Evolutionary conservation across 2,113 vertebrate species (phyloP).

Genomic region (Notothenia coriiceps): DNA sequence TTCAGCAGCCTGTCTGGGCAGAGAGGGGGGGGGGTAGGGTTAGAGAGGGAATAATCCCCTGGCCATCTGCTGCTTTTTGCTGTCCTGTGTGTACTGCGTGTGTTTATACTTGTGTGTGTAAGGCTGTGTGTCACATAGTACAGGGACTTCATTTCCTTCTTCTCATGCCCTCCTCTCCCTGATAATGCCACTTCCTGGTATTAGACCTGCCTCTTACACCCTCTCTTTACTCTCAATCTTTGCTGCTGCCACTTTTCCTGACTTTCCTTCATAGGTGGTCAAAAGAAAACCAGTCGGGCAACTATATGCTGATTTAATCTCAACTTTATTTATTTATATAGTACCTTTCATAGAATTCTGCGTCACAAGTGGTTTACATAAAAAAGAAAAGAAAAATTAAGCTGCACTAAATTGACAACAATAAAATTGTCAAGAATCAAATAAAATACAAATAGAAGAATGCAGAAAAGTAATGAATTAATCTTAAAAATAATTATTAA

Average conservation of each 20-base stretch:
- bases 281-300: background rate
- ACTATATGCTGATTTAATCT: background rate
- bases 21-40: constrained; percentile 31
- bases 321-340: too few species aligned
- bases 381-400: too few species aligned
- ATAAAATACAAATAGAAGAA: too few species aligned
- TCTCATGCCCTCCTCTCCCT: constrained; percentile 8
- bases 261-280: background rate
- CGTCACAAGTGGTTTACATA: too few species aligned
- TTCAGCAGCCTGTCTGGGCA: constrained; percentile 23
- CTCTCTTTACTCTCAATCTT: constrained; percentile 2
- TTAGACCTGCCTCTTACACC: background rate
- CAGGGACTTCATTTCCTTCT: constrained; percentile 32
- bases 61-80: constrained; percentile 78
- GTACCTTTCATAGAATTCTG: too few species aligned
- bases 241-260: background rate
- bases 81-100: constrained; percentile 17
- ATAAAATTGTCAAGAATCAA: too few species aligned
- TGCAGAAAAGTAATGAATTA: too few species aligned
- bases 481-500: too few species aligned
- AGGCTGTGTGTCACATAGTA: constrained; percentile 32
- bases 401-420: too few species aligned
- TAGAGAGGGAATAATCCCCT: constrained; percentile 75
- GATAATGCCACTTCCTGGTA: constrained; percentile 34
- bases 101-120: constrained; percentile 21